Evolutionary conservation across 2,888 invertebrate genomes (phyloP).

Genomic region (Netelia fuscicornis): DNA sequence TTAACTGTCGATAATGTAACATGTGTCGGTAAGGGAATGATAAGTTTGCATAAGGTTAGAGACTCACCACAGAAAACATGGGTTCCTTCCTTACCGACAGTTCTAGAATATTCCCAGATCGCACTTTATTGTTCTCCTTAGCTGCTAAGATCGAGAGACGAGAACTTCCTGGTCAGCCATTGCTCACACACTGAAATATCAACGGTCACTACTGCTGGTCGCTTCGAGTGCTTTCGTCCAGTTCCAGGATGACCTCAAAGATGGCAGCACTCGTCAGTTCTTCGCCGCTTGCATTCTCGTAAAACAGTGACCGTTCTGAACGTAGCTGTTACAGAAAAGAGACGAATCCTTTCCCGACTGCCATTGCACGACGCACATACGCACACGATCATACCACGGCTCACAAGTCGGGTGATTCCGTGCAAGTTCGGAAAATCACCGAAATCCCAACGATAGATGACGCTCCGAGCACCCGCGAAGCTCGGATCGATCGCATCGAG

Average conservation of each 20-base stretch:
- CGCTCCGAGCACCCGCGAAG: slow-evolving; percentile 75
- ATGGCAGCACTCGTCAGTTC: neutral
- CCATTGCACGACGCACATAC: neutral
- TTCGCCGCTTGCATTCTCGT: neutral
- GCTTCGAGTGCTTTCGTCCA: no score
- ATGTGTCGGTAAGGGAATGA: neutral
- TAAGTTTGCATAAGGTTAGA: no score
- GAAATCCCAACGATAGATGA: slow-evolving; percentile 51
- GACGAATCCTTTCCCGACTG: neutral
- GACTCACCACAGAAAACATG: no score
- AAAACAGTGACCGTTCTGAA: neutral
- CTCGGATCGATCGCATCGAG: slow-evolving; percentile 79
- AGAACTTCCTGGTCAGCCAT: neutral
- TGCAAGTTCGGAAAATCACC: neutral
- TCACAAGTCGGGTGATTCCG: slow-evolving; percentile 19
- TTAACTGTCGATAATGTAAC: neutral
- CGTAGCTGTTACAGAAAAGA: neutral
- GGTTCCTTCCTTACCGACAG: no score
- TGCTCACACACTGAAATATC: no score
- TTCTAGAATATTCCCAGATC: no score
- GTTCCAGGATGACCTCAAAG: no score
- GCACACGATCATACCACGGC: neutral
- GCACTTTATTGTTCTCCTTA: neutral
- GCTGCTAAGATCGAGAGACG: neutral
- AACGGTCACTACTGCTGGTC: no score